A percentile compares a stretch with the other conserved stretches of the same genome.
These are phyloP conservation scores for Hucho hucho DNA, from an alignment of 2,113 vertebrate species.

Conservation along the genomic window DNA sequence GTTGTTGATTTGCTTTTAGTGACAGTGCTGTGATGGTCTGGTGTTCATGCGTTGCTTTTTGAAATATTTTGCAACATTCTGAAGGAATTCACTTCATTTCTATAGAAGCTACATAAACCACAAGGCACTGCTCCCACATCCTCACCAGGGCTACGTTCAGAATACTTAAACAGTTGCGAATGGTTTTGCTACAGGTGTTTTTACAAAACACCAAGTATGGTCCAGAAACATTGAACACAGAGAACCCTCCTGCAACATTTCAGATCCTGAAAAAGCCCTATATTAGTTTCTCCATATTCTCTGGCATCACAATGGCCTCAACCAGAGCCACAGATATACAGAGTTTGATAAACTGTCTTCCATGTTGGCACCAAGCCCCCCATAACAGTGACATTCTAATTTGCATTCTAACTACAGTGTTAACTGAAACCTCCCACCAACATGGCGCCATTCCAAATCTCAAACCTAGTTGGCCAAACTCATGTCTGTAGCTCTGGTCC, in stretches of 20 bases:
- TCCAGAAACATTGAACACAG: too few relatives aligned
- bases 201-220: background rate
- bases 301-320: conserved; percentile 18
- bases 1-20: conserved; percentile 17
- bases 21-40: conserved; percentile 40
- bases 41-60: conserved; percentile 8
- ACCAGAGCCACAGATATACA: conserved; percentile 25
- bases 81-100: background rate
- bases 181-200: background rate
- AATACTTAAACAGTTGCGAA: conserved; percentile 27
- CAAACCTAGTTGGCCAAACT: background rate
- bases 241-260: background rate
- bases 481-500: conserved; percentile 6
- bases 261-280: conserved; percentile 44
- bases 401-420: background rate
- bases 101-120: background rate
- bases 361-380: background rate
- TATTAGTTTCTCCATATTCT: conserved; percentile 17
- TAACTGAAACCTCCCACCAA: background rate
- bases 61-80: background rate
- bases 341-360: background rate
- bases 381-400: too few relatives aligned
- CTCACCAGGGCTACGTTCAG: conserved; percentile 27
- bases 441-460: background rate
- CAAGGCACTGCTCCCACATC: background rate